Conservation (phyloP, 2,888 invertebrate species). For the Yponomeuta cagnagella region DNA sequence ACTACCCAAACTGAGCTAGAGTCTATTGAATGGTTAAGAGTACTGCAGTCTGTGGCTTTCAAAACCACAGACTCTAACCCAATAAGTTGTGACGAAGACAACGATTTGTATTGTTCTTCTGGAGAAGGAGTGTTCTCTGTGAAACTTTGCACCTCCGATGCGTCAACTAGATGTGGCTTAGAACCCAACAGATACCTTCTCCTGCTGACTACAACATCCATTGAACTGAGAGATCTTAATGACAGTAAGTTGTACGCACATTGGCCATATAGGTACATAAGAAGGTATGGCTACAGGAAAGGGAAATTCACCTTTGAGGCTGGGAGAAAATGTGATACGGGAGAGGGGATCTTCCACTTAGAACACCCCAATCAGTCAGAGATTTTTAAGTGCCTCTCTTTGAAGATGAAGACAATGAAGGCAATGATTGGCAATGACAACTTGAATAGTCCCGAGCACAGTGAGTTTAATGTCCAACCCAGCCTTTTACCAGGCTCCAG, state of each 20-base stretch:
- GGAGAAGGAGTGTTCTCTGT: constrained; percentile 89
- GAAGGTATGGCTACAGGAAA: constrained; percentile 89
- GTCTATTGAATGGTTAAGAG: constrained; percentile 85
- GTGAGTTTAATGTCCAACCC: constrained; percentile 83
- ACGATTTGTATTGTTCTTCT: constrained; percentile 91
- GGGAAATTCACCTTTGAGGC: constrained; percentile 93
- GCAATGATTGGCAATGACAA: constrained; percentile 84
- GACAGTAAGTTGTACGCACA: constrained; percentile 80
- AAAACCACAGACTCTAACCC: constrained; percentile 78
- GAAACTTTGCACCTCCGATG: constrained; percentile 85
- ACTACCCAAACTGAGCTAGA: constrained; percentile 79
- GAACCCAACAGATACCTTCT: constrained; percentile 83
- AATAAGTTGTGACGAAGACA: constrained; percentile 85
- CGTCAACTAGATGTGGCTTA: constrained; percentile 84
- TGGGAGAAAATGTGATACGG: constrained; percentile 89
- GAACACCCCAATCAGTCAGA: constrained; percentile 89
- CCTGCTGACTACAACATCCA: constrained; percentile 83
- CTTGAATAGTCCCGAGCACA: constrained; percentile 79
- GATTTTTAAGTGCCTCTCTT: constrained; percentile 86
- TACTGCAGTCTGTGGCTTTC: constrained; percentile 88
- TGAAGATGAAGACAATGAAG: constrained; percentile 92
- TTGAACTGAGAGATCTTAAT: constrained; percentile 82
- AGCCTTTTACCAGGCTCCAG: constrained; percentile 87
- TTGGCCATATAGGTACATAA: constrained; percentile 90
- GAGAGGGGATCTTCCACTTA: constrained; percentile 87